Evolutionary conservation across 2,888 invertebrate genomes (phyloP), one percentile per base, ranked within the genome.

Genomic region (Yponomeuta plumbellus): DNA sequence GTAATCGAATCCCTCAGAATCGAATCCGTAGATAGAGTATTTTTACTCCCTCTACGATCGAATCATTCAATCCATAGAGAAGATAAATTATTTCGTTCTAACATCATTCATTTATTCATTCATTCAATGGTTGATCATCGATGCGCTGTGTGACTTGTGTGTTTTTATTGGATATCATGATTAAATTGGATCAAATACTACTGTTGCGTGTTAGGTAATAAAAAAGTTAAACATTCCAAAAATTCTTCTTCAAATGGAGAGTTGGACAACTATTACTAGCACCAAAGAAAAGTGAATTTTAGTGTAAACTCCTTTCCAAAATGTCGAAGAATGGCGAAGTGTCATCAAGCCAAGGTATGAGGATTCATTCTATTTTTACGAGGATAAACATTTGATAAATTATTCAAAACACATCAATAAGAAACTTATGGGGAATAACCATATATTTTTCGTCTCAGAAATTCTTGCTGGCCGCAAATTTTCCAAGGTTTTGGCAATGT

Each of bases 251-350:
- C 84, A 84, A 86, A 89, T 90, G 90, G 89, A 83, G 81, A 78
- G 77, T 81, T 80, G 75, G 72, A 73, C 75, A 76, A 69, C 74
- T 71, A 72, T 77, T 72, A 77, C 73, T 71, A 77, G 75, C 79
- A 81, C 80, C 79, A 80, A 83, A 83, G 78, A 80, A 74, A 80
- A 80, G 74, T 78, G 70, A 76, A 78, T 76, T 52, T 17, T 52
- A 52, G 3, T 52, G 44, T 52, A 52, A 52, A 52, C 13, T 52
- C 67, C 74, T 74, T 71, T 70, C 66, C 81, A 89, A 84, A 92
- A 95, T 95, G 94, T 94, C 94, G 92, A 94, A 94, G 88, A 94
- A 93, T 91, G 93, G 94, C 87, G 94, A 93, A 86, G 93, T 94
- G 90, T 93, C 94, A 79, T 92, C 94, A 82, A 93, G 92, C 85